Percentiles rank a stretch among this genome's conserved stretches.
Evolutionary conservation across 1,140 invertebrate species (phyloP).

Genomic region (Ericerus pela): DNA sequence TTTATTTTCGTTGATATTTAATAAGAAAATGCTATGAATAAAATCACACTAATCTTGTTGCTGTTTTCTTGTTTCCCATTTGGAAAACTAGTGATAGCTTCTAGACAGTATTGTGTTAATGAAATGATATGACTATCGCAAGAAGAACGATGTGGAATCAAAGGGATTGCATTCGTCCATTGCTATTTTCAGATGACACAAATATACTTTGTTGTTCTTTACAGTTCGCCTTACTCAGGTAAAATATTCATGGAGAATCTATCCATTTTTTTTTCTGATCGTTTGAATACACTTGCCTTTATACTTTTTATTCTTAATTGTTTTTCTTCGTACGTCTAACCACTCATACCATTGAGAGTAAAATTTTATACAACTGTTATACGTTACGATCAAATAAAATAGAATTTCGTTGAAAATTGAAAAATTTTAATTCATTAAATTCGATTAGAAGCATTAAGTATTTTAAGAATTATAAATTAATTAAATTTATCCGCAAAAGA

Average conservation of each 20-base stretch:
- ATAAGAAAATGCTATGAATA: no score
- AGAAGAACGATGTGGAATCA: neutral
- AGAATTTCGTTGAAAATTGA: no score
- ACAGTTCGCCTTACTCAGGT: neutral
- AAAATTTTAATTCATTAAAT: no score
- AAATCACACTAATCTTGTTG: neutral
- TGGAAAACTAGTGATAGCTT: neutral
- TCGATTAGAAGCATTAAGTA: no score
- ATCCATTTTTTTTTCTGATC: neutral
- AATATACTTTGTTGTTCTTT: neutral
- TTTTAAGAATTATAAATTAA: no score
- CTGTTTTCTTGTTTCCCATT: slow-evolving; percentile 2
- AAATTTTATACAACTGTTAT: neutral
- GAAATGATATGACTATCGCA: neutral
- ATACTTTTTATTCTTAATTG: neutral
- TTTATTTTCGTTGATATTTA: no score
- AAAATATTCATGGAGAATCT: neutral
- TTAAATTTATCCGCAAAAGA: no score
- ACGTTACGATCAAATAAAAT: neutral
- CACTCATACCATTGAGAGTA: neutral
- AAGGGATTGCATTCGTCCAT: no score
- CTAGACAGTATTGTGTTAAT: neutral
- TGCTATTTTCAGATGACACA: neutral
- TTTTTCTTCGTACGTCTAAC: neutral
- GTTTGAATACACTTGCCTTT: neutral